A percentile compares a stretch with the other conserved stretches of the same genome.
Evolutionary conservation across 2,113 vertebrate genomes (phyloP).

Genomic region (Poeciliopsis prolifica): DNA sequence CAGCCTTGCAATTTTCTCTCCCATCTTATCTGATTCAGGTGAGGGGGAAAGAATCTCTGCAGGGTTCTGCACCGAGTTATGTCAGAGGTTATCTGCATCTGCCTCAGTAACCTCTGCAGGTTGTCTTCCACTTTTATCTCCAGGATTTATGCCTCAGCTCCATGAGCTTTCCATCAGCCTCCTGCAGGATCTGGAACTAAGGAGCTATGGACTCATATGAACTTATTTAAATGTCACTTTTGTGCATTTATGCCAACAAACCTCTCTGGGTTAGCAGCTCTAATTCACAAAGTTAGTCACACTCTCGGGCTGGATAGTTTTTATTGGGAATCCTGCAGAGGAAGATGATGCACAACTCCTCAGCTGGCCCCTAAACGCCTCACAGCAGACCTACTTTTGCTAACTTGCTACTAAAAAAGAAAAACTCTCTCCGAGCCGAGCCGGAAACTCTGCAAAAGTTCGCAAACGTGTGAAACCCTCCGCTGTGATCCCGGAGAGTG

Average conservation of each 20-base stretch:
- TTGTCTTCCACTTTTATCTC: constrained; percentile 23
- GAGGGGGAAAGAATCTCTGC: neutral
- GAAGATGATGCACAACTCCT: neutral
- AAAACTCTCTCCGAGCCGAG: neutral
- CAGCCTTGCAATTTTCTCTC: neutral
- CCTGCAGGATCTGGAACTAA: constrained; percentile 36
- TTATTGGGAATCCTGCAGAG: too few species aligned
- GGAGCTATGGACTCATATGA: neutral
- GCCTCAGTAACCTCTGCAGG: neutral
- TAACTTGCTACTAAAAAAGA: constrained; percentile 54
- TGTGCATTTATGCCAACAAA: neutral
- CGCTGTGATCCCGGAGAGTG: neutral
- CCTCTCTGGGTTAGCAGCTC: neutral
- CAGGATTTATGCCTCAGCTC: constrained; percentile 34
- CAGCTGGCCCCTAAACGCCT: constrained; percentile 16
- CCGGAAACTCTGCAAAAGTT: neutral
- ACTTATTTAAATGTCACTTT: neutral
- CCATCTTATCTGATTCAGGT: constrained; percentile 3
- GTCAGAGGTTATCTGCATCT: constrained; percentile 40
- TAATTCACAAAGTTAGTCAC: neutral
- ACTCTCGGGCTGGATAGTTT: accelerated
- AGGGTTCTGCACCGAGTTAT: neutral
- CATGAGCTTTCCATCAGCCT: constrained; percentile 18
- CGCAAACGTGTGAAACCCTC: neutral
- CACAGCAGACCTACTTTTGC: constrained; percentile 32